Conservation (phyloP, 2,888 invertebrate species). For the Caenorhabditis macrosperma region DNA sequence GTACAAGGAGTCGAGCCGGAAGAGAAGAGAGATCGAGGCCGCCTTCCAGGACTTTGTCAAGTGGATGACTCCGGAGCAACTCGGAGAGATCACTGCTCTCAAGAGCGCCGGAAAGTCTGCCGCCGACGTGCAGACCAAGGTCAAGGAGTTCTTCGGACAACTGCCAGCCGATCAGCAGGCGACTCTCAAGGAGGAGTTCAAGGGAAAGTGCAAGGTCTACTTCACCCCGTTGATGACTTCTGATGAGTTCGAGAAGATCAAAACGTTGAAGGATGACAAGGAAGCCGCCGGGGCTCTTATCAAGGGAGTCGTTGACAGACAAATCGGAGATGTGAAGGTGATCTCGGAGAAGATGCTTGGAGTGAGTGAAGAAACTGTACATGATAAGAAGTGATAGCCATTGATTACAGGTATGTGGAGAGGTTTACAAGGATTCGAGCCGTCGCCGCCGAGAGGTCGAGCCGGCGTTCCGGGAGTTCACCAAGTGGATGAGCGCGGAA, state of each 20-base stretch:
- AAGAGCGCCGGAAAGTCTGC: slow-evolving; percentile 45
- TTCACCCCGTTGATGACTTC: slow-evolving; percentile 42
- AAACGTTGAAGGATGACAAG: slow-evolving; percentile 57
- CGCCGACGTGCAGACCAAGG: slow-evolving; percentile 65
- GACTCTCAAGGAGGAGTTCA: slow-evolving; percentile 57
- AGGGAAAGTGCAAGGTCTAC: slow-evolving; percentile 62
- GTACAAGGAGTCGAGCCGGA: slow-evolving; percentile 41
- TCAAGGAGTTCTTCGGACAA: slow-evolving; percentile 67
- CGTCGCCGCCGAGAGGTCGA: slow-evolving; percentile 36
- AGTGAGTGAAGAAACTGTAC: slow-evolving; percentile 42
- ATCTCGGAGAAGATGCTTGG: slow-evolving; percentile 58
- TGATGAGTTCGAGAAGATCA: slow-evolving; percentile 55
- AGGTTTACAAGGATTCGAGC: slow-evolving; percentile 32
- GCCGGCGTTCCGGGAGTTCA: slow-evolving; percentile 26
- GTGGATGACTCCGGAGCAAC: slow-evolving; percentile 58
- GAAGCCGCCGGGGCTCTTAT: slow-evolving; percentile 45
- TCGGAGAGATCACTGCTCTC: slow-evolving; percentile 42
- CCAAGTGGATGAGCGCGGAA: slow-evolving; percentile 49
- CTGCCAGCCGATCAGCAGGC: slow-evolving; percentile 57
- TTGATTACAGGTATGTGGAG: slow-evolving; percentile 41
- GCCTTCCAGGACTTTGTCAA: slow-evolving; percentile 44
- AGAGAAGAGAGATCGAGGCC: slow-evolving; percentile 41
- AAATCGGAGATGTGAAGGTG: slow-evolving; percentile 54
- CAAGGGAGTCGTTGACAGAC: slow-evolving; percentile 53
- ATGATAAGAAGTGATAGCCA: slow-evolving; percentile 23